These are phyloP conservation scores for Enteromius paludinosus DNA, from an alignment of 2,797 vertebrate species.

Conservation along the genomic window DNA sequence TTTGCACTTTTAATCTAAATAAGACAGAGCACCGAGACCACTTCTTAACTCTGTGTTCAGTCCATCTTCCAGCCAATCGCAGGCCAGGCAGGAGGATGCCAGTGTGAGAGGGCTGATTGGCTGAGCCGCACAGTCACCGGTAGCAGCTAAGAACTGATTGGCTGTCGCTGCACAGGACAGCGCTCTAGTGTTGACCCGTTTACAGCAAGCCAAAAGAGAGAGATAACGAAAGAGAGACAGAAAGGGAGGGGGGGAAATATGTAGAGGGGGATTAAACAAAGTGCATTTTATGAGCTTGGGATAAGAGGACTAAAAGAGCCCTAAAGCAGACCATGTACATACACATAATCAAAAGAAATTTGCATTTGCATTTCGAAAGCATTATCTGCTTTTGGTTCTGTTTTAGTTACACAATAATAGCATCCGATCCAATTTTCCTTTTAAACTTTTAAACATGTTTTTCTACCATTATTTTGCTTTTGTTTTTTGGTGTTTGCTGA, in stretches of 20 bases:
- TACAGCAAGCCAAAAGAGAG: constrained; percentile 41
- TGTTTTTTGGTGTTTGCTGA: neutral
- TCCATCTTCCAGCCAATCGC: neutral
- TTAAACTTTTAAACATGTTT: neutral
- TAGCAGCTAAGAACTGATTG: constrained; percentile 6
- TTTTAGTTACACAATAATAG: neutral
- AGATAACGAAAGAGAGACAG: constrained; percentile 3
- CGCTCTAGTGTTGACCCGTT: constrained; percentile 45
- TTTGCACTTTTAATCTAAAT: constrained; percentile 40
- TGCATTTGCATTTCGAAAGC: constrained; percentile 3
- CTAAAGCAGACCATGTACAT: constrained; percentile 13
- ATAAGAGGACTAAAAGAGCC: constrained; percentile 33
- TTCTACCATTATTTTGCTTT: too few relatives aligned
- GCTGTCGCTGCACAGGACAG: constrained; percentile 29
- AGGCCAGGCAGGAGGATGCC: neutral
- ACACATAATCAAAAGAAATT: constrained; percentile 28
- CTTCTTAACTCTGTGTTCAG: constrained; percentile 3
- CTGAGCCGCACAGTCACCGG: neutral
- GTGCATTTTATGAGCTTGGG: constrained; percentile 34
- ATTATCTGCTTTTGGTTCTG: neutral
- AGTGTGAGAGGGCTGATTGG: constrained; percentile 19
- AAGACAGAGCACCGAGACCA: constrained; percentile 23
- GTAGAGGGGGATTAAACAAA: constrained; percentile 28
- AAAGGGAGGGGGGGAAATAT: neutral
- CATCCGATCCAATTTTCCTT: neutral